Percentiles rank a stretch among this genome's conserved stretches.
phyloP scores from a whole-genome alignment of 1,140 invertebrate genomes.

The Leptinotarsa lineolata region DNA sequence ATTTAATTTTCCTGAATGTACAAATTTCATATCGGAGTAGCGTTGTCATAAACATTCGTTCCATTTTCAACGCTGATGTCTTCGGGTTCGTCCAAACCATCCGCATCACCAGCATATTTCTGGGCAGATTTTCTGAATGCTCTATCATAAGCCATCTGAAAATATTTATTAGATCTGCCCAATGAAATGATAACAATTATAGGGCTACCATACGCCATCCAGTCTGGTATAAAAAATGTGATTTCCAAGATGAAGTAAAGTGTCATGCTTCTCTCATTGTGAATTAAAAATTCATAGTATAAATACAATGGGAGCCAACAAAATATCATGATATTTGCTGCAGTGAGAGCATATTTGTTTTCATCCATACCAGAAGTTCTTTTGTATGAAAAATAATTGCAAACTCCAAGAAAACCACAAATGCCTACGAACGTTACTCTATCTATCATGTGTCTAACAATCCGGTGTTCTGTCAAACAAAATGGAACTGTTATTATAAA shows the following conservation, averaged over 20 bases:
- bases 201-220: neutral
- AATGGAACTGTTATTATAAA: neutral
- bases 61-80: neutral
- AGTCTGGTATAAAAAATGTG: conserved; percentile 14
- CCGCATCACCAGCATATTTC: conserved; percentile 19
- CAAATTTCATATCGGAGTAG: neutral
- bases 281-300: neutral
- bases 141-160: conserved; percentile 25
- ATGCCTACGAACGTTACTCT: neutral
- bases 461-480: neutral
- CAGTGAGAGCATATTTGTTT: neutral
- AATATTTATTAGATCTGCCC: conserved; percentile 25
- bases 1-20: too few species aligned
- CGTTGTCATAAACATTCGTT: neutral
- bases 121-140: conserved; percentile 14
- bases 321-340: conserved; percentile 7
- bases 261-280: neutral
- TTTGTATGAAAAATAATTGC: neutral
- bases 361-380: neutral
- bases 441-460: neutral
- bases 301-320: conserved; percentile 16
- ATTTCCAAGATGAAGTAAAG: neutral
- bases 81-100: conserved; percentile 18
- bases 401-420: neutral
- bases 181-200: conserved; percentile 20